These are phyloP conservation scores for Sander vitreus DNA, from an alignment of 2,113 vertebrate genomes.

Conservation along the genomic window DNA sequence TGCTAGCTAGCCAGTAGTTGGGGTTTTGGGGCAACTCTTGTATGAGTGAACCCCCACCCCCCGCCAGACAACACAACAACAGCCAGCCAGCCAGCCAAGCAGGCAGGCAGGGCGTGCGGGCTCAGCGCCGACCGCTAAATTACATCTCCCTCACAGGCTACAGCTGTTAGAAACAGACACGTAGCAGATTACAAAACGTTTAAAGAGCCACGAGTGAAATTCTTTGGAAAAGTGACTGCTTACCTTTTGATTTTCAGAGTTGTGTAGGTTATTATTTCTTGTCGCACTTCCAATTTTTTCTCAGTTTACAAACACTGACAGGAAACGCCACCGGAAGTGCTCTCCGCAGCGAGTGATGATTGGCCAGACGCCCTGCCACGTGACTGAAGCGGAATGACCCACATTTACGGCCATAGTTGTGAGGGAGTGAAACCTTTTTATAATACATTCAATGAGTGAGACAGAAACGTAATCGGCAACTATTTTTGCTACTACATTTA, in stretches of 20 bases:
- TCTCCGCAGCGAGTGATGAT: slow-evolving; percentile 66
- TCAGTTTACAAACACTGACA: slow-evolving; percentile 90
- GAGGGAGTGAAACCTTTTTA: slow-evolving; percentile 18
- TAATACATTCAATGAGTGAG: too few relatives aligned
- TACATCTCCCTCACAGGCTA: slow-evolving; percentile 22
- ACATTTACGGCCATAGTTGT: slow-evolving; percentile 61
- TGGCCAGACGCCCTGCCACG: slow-evolving; percentile 59
- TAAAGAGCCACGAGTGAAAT: neutral
- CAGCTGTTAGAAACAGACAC: neutral
- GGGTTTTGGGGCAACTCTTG: slow-evolving; percentile 61
- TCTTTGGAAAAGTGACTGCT: neutral
- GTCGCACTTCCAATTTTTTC: slow-evolving; percentile 82
- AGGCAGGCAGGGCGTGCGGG: slow-evolving; percentile 72
- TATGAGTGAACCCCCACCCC: slow-evolving; percentile 61
- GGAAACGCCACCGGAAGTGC: slow-evolving; percentile 87
- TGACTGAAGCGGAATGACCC: slow-evolving; percentile 45
- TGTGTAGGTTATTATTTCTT: slow-evolving; percentile 71
- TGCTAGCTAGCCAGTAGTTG: slow-evolving; percentile 56
- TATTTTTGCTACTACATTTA: too few relatives aligned
- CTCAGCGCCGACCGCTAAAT: slow-evolving; percentile 67
- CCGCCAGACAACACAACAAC: slow-evolving; percentile 78
- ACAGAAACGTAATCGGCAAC: too few relatives aligned
- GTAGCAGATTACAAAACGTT: neutral
- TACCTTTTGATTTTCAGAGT: slow-evolving; percentile 69
- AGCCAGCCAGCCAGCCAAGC: slow-evolving; percentile 37